Base-by-base conservation (phyloP, 2,888 invertebrate species). In the Eupeodes luniger region DNA sequence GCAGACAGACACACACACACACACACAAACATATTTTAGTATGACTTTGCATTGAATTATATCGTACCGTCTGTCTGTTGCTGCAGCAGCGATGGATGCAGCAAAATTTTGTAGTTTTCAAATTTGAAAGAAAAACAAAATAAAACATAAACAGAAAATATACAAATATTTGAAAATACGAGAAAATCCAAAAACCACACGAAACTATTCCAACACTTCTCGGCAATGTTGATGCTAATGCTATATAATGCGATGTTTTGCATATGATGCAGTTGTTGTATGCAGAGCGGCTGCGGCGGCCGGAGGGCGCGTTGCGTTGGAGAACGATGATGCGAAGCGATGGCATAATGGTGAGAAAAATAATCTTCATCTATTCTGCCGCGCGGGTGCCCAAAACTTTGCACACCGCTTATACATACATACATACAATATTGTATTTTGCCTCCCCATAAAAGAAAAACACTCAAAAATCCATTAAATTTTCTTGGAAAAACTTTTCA, bases 381-480 rank as follows among this genome's bases (percentile, higher is more conserved):
- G 67, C 67, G 16, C n/a, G 36, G 49, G 14, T 16, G 0, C 40
- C 6, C 40, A 36, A 36, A 40, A 57, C 74, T 59, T 53, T 34
- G 51, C 36, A 11, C 27, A 27, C 27, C 27, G 27, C 27, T 27
- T 27, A 27, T 27, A 53, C n/a, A 51, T 2, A 44, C n/a, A 27
- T 27, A 53, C n/a, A 51, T 2, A 44, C n/a, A 53, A 19, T n/a
- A 36, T 14, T 1, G 40, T 40, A 40, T 59, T 49, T 47, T 5
- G 10, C 10, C n/a, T 12, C 0, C 11, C 11, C 6, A 66, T 14
- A 76, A 57, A 75, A 34, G 72, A 76, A 66, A 82, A 83, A 87
- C 87, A 87, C 87, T 87, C 83, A 82, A 83, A 87, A 87, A 87
- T 87, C 86, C 86, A 86, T 86, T 86, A 86, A 83, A 79, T 86